Conservation (phyloP, 2,113 vertebrate genomes). For the Caranx ignobilis region DNA sequence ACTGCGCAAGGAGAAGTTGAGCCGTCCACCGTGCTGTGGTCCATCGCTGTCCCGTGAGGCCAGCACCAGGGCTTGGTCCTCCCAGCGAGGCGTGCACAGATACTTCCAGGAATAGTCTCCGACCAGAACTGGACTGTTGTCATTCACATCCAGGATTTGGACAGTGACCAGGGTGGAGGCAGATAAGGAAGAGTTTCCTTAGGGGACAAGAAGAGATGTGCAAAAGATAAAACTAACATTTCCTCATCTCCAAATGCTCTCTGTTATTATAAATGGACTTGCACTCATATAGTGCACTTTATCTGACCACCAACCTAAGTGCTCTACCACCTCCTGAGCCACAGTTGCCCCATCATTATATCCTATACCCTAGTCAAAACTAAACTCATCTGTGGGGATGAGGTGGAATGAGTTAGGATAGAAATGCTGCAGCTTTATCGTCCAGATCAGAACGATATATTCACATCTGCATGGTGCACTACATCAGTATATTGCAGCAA, state of each 20-base stretch:
- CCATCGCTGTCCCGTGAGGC: slow-evolving; percentile 82
- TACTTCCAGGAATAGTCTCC: slow-evolving; percentile 87
- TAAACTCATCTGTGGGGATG: no score
- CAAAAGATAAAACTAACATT: not conserved
- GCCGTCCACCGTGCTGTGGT: slow-evolving; percentile 78
- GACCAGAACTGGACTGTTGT: slow-evolving; percentile 85
- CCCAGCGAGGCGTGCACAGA: slow-evolving; percentile 88
- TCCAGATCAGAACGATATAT: not conserved
- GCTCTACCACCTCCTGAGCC: no score
- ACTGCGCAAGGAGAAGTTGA: slow-evolving; percentile 86
- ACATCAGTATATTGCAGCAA: not conserved
- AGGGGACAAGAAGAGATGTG: slow-evolving; percentile 1
- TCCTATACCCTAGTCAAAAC: no score
- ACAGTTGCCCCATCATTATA: no score
- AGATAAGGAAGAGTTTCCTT: slow-evolving; percentile 84
- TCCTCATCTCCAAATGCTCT: not conserved
- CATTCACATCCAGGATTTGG: slow-evolving; percentile 86
- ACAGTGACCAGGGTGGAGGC: slow-evolving; percentile 85
- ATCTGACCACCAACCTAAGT: no score
- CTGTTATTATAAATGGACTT: no score
- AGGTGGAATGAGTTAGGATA: not conserved
- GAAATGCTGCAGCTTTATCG: not conserved
- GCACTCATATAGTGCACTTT: no score
- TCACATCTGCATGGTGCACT: not conserved
- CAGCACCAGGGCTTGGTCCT: slow-evolving; percentile 86